phyloP scores from a whole-genome alignment of 1,140 invertebrate species.

The Drosophila sp. region DNA sequence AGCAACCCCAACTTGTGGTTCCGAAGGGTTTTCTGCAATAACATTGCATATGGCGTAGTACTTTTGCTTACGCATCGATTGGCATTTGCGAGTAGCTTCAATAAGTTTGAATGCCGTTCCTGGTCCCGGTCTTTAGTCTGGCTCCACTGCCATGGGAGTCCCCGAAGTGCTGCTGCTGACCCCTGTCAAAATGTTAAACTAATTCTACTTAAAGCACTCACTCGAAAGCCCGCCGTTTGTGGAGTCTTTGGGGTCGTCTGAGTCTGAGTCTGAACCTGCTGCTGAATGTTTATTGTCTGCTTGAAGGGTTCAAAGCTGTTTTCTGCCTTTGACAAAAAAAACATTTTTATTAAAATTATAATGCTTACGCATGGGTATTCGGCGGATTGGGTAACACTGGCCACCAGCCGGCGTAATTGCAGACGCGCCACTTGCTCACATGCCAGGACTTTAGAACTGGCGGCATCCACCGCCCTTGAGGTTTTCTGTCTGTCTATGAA shows the following conservation, averaged over 20 bases:
- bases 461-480: constrained; percentile 24
- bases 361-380: constrained; percentile 52
- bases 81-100: constrained; percentile 56
- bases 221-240: constrained; percentile 45
- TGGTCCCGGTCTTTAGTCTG: neutral
- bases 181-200: constrained; percentile 42
- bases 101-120: constrained; percentile 24
- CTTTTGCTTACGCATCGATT: constrained; percentile 77
- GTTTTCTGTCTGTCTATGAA: constrained; percentile 56
- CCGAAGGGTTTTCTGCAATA: constrained; percentile 42
- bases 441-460: neutral
- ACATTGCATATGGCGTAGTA: constrained; percentile 56
- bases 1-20: constrained; percentile 34
- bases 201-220: constrained; percentile 65
- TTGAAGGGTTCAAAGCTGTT: constrained; percentile 63
- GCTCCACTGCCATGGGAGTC: constrained; percentile 28
- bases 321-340: constrained; percentile 55
- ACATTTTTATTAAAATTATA: constrained; percentile 79
- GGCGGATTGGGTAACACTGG: constrained; percentile 26
- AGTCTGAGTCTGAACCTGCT: constrained; percentile 31
- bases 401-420: constrained; percentile 50
- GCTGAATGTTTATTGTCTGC: constrained; percentile 39
- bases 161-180: constrained; percentile 37
- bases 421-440: constrained; percentile 16
- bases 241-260: constrained; percentile 18